Evolutionary conservation across 2,797 vertebrate species (phyloP), one percentile per base, ranked within the genome.

Genomic region (Molossus molossus): DNA sequence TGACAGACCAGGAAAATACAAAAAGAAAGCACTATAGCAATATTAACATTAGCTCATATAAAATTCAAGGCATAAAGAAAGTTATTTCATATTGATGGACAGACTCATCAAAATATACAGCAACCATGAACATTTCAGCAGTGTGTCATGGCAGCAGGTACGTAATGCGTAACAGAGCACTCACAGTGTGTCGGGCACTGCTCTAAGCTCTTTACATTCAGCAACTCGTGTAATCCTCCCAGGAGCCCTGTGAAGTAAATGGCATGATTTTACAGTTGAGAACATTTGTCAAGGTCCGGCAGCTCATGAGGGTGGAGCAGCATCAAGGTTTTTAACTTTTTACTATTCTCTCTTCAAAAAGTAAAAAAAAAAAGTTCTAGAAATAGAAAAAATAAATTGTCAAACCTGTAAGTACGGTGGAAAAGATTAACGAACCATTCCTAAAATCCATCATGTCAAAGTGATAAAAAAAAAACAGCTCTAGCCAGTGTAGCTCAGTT

Each of bases 381-480:
- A 93, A 96, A 85, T 5, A 58, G 15, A 20, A 37, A 33, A 29
- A 45, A 40, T 65, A 79, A 21, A 20, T 15, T 70, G 18, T 58
- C 62, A 90, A 81, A 79, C n/a, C 29, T 48, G 53, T 33, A 94
- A 14, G 10, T 55, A 87, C 5, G 72, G 0, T 65, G 48, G 45
- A 12, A 92, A 93, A 91, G 7, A 10, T 85, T 94, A 95, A 79
- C 37, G 96, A 97, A 86, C 10, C 40, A 69, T 69, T 86, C 45
- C 80, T 58, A 69, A 93, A 94, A 81, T 91, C 55, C 82, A 17
- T 90, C 33, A 84, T 33, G n/a, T 69, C 70, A 93, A 77, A 18
- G 79, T 64, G n/a, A 89, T 33, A 79, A 81, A 86, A 83, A 79
- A 76, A 45, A 45, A 45, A 45, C 40, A 45, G 40, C 4, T 6